Evolutionary conservation across 2,113 vertebrate species (phyloP), one percentile per base, ranked within the genome.

Genomic region (Anhinga rufa): DNA sequence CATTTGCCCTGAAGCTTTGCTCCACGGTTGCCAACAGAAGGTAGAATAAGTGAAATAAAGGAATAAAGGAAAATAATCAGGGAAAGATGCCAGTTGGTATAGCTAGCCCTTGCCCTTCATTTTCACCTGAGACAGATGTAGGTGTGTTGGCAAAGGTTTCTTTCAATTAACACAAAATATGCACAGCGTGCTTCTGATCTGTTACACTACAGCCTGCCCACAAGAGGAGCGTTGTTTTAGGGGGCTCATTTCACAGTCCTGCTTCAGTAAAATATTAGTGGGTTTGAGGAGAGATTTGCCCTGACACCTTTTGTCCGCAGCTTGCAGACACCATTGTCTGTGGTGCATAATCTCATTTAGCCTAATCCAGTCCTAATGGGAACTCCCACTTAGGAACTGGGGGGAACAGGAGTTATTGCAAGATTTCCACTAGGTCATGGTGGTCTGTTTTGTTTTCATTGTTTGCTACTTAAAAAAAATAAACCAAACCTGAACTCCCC

Each of bases 301-400:
- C 54, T 91, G 82, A 89, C 86, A 76, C 77, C 82, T 87, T 96
- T 97, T 96, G 86, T 92, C 70, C 2, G 0, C 38, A 51, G 46
- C 32, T 91, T 91, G 60, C 65, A 89, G 81, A 79, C 83, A 34
- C 57, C 66, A 92, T 95, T 95, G 91, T 93, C 74, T 34, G n/a
- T 46, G 60, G 61, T 44, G 74, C 80, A 86, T 95, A 93, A 93
- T 94, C 93, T 97, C 87, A 94, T 96, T 96, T 90, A 92, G 90
- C 84, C 54, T 97, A 97, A 95, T 96, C 86, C 86, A 91, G 49
- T 36, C 44, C 80, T 91, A 84, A 92, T 72, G 66, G 93, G 91
- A 92, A 92, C 80, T 89, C 74, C 91, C 83, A 82, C 77, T 79
- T 79, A 87, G 86, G 91, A 93, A 34, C 86, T 87, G 40, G 40